A percentile compares a stretch with the other conserved stretches of the same genome.
These are phyloP conservation scores for Coecobrya sp. DNA, from an alignment of 2,888 invertebrate species.

Conservation along the genomic window DNA sequence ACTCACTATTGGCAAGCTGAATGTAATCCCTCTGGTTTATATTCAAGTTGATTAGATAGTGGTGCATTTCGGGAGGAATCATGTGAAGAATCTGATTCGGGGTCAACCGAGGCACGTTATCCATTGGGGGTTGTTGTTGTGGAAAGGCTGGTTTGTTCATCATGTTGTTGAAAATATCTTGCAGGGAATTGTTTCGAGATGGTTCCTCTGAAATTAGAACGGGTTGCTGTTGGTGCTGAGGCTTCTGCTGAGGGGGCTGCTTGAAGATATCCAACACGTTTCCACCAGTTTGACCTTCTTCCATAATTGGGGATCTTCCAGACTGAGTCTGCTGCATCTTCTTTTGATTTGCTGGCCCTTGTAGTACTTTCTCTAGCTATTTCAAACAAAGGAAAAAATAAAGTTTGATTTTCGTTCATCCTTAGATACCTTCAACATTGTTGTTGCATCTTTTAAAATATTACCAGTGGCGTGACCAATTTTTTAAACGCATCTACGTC, in stretches of 20 bases:
- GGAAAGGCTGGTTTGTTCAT: conserved; percentile 54
- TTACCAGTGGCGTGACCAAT: conserved; percentile 81
- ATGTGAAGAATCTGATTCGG: conserved; percentile 77
- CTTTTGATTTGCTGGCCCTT: conserved; percentile 64
- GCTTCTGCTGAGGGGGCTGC: conserved; percentile 65
- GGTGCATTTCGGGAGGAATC: conserved; percentile 80
- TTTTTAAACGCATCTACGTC: conserved; percentile 84
- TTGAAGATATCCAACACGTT: conserved; percentile 74
- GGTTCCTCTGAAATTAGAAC: conserved; percentile 26
- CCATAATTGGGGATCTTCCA: conserved; percentile 16
- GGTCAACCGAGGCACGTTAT: conserved; percentile 70
- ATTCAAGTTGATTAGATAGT: conserved; percentile 67
- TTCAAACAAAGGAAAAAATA: background rate
- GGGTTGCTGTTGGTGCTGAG: conserved; percentile 23
- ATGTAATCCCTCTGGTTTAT: conserved; percentile 64
- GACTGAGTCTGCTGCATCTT: conserved; percentile 30
- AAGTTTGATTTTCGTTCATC: background rate
- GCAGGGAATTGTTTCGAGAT: conserved; percentile 66
- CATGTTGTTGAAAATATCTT: conserved; percentile 77
- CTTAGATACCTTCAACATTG: background rate
- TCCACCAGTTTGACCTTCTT: conserved; percentile 55
- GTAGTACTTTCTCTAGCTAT: conserved; percentile 72
- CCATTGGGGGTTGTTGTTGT: conserved; percentile 19
- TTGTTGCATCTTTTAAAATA: background rate
- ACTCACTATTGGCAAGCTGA: conserved; percentile 68